Evolutionary conservation across 1,140 invertebrate species (phyloP), one percentile per base, ranked within the genome.

Genomic region (Psilanteris sp.): DNA sequence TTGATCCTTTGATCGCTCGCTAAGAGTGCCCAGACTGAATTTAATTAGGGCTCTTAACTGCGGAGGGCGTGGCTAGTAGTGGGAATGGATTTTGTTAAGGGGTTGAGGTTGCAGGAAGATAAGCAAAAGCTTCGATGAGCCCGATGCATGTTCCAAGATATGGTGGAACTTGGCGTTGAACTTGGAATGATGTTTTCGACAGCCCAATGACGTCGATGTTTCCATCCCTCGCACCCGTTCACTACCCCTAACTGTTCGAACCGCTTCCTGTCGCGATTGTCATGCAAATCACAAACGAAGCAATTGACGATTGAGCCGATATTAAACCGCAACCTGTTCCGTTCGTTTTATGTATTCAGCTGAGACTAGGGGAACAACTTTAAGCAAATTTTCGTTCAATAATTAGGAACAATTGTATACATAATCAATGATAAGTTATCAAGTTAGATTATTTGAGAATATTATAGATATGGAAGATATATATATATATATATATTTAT

Each of bases 1-100:
- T 86, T 87, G 85, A 87, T 85, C 85, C 82, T 81, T 79, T 81
- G 83, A 79, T 85, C 78, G 79, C 77, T 81, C 71, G 75, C 75
- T 83, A 83, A 85, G 83, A 84, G 82, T 83, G 83, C 78, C 84
- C 82, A 84, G 83, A 84, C 83, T 81, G 84, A 85, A 85, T 87
- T 86, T 85, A 87, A 87, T 87, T 87, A 87, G 81, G 79, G 82
- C 80, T 86, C 80, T 83, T 85, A 84, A 85, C 80, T 67, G 66
- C 26, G 67, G 41, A 48, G 70, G 48, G 78, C 54, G 72, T 72
- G 74, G 74, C 66, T 72, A 57, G 41, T 62, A 77, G 67, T 46
- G 64, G 55, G 72, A 34, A 67, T 37, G 75, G 64, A 61, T 74
- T 50, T 48, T 50, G 64, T 52, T 41, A 78, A 70, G 75, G 74